A percentile compares a stretch with the other conserved stretches of the same genome.
These are phyloP conservation scores for Battus philenor DNA, from an alignment of 1,140 invertebrate genomes.

Conservation along the genomic window DNA sequence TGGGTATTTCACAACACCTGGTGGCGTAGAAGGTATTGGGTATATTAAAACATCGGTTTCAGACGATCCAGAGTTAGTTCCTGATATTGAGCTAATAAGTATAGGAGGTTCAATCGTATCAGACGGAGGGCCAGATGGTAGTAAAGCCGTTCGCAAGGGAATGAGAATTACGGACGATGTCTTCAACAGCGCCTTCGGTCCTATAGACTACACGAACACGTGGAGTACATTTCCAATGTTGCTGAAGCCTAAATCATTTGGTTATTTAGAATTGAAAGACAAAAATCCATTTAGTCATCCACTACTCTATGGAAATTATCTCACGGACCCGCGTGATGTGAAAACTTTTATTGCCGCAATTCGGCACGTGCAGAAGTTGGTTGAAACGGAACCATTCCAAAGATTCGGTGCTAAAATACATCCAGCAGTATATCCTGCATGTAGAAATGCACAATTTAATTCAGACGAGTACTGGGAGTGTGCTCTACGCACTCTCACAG, in stretches of 20 bases:
- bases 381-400: constrained; percentile 68
- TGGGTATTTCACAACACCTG: constrained; percentile 70
- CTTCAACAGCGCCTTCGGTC: constrained; percentile 76
- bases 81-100: constrained; percentile 81
- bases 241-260: constrained; percentile 79
- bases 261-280: constrained; percentile 76
- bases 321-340: constrained; percentile 73
- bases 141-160: constrained; percentile 75
- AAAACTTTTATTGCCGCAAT: constrained; percentile 72
- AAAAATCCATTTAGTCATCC: constrained; percentile 80
- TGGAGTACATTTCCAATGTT: constrained; percentile 76
- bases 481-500: constrained; percentile 68
- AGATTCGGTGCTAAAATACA: constrained; percentile 67
- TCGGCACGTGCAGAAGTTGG: constrained; percentile 59
- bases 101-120: constrained; percentile 76
- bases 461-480: constrained; percentile 79
- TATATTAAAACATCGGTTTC: constrained; percentile 79
- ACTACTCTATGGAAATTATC: constrained; percentile 80
- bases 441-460: constrained; percentile 54
- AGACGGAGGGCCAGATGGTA: constrained; percentile 75
- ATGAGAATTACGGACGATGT: constrained; percentile 77
- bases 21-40: constrained; percentile 80
- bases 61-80: constrained; percentile 74
- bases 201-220: constrained; percentile 63
- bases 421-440: constrained; percentile 64